These are phyloP conservation scores for Sula dactylatra DNA, from an alignment of 2,113 vertebrate genomes.

Conservation along the genomic window DNA sequence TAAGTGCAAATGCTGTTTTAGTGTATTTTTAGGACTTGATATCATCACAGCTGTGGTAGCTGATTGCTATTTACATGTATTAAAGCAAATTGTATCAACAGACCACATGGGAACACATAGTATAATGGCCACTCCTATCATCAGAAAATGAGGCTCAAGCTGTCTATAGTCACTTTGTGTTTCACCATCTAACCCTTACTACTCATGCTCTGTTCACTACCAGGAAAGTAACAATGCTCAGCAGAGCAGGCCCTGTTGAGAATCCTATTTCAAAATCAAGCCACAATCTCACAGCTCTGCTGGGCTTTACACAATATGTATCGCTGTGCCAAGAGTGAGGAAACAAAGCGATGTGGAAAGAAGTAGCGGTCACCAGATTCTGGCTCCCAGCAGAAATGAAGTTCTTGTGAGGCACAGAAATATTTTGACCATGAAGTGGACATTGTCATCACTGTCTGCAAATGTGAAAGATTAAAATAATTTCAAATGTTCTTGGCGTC, in stretches of 20 bases:
- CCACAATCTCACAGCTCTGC: background rate
- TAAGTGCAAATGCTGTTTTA: background rate
- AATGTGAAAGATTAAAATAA: background rate
- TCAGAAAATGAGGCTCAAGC: background rate
- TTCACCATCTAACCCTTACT: background rate
- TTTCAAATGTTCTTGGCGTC: background rate
- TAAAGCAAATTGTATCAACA: background rate
- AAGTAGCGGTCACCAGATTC: background rate
- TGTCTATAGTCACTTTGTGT: background rate
- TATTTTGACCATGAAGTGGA: background rate
- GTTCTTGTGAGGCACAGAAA: background rate
- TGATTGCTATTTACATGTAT: constrained; percentile 24
- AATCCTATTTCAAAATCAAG: background rate
- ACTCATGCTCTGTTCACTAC: background rate
- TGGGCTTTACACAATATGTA: background rate
- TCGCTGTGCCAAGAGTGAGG: background rate
- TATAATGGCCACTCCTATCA: background rate
- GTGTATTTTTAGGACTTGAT: background rate
- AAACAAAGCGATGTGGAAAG: background rate
- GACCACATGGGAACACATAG: background rate
- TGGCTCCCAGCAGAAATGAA: background rate
- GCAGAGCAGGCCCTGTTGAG: background rate
- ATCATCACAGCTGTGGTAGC: background rate
- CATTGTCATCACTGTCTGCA: constrained; percentile 23
- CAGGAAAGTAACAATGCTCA: background rate